phyloP scores from a whole-genome alignment of 1,140 invertebrate species.

The Tribolium castaneum region DNA sequence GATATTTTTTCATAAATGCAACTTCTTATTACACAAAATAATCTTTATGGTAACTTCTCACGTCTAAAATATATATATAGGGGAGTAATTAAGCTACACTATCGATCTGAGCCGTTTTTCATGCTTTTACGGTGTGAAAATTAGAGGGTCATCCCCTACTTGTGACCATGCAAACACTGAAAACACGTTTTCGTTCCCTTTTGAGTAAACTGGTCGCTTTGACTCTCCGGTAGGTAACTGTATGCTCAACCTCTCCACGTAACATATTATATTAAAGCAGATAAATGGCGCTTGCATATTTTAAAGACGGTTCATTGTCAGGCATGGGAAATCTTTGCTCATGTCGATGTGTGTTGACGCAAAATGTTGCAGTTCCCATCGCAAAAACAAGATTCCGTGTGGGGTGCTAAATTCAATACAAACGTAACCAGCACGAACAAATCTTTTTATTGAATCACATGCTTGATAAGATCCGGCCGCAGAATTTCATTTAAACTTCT shows the following conservation, averaged over 20 bases:
- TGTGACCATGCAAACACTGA: background rate
- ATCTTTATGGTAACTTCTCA: background rate
- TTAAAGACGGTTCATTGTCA: background rate
- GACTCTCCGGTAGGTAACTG: background rate
- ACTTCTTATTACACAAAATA: background rate
- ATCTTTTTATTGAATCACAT: constrained; percentile 48
- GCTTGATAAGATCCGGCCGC: constrained; percentile 36
- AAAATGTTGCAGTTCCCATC: constrained; percentile 27
- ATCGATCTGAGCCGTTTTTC: background rate
- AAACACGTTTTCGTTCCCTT: constrained; percentile 24
- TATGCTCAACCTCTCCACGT: background rate
- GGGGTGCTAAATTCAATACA: constrained; percentile 47
- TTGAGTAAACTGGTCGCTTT: background rate
- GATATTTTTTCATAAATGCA: background rate
- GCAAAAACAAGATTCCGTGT: constrained; percentile 37
- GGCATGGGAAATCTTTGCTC: constrained; percentile 16
- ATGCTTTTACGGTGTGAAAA: background rate
- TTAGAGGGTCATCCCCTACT: background rate
- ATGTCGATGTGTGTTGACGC: constrained; percentile 2
- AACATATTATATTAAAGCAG: constrained; percentile 15
- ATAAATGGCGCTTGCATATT: constrained; percentile 24
- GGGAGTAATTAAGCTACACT: background rate
- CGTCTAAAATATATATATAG: background rate
- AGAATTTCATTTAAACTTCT: constrained; percentile 45
- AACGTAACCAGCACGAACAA: constrained; percentile 48